Evolutionary conservation across 2,797 vertebrate genomes (phyloP).

Genomic region (Luscinia luscinia): DNA sequence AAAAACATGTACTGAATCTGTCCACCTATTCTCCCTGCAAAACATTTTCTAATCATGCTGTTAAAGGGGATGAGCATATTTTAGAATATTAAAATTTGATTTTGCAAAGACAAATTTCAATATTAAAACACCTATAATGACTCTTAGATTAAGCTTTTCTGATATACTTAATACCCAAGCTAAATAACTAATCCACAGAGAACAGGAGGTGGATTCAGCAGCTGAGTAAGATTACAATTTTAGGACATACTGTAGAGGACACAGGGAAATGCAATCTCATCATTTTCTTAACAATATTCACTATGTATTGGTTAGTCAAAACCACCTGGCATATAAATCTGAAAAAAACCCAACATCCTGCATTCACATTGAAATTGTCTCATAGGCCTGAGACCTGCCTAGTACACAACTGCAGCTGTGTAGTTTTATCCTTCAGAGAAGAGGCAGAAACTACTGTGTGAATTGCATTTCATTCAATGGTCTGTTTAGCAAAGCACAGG

Average conservation of each 20-base stretch:
- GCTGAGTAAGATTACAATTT: conserved; percentile 54
- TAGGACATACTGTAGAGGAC: conserved; percentile 46
- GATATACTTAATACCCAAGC: conserved; percentile 64
- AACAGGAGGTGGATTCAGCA: conserved; percentile 29
- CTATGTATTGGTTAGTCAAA: conserved; percentile 30
- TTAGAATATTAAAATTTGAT: conserved; percentile 65
- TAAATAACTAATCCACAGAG: conserved; percentile 69
- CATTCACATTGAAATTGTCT: neutral
- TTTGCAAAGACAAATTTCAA: conserved; percentile 51
- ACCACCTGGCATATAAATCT: neutral
- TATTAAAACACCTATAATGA: conserved; percentile 68
- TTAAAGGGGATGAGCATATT: conserved; percentile 54
- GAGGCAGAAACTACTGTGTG: neutral
- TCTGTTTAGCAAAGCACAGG: neutral
- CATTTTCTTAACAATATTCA: conserved; percentile 47
- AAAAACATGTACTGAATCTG: neutral
- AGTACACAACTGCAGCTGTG: neutral
- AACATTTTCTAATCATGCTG: conserved; percentile 54
- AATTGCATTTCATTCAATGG: neutral
- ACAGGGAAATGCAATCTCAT: conserved; percentile 46
- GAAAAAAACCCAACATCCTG: neutral
- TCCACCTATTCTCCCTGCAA: neutral
- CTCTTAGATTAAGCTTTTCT: conserved; percentile 59
- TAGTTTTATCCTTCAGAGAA: neutral
- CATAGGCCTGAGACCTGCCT: neutral